Percentiles rank a stretch among this genome's conserved stretches.
phyloP scores from a whole-genome alignment of 2,888 invertebrate species.

The Pseudolycoriella hygida region DNA sequence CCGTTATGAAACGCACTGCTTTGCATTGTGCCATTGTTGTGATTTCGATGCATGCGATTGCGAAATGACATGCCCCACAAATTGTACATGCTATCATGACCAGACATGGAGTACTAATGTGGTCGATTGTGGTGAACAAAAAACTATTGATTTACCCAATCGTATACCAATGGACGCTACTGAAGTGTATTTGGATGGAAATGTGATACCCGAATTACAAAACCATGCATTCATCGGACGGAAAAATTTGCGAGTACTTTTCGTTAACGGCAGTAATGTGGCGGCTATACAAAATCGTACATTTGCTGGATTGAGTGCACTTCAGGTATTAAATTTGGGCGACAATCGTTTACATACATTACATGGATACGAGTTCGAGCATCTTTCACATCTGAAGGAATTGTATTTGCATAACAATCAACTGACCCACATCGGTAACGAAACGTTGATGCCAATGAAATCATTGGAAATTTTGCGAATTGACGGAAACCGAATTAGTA shows the following conservation, averaged over 20 bases:
- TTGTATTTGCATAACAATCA: conserved; percentile 74
- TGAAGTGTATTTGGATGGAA: conserved; percentile 82
- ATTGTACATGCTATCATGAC: conserved; percentile 89
- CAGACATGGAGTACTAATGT: conserved; percentile 85
- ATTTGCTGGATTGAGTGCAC: conserved; percentile 63
- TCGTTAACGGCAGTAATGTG: conserved; percentile 69
- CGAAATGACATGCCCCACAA: conserved; percentile 88
- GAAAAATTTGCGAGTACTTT: conserved; percentile 72
- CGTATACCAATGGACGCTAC: conserved; percentile 90
- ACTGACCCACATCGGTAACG: conserved; percentile 60
- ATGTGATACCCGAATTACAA: conserved; percentile 66
- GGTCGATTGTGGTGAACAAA: conserved; percentile 65
- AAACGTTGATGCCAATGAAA: conserved; percentile 57
- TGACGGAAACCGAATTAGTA: conserved; percentile 67
- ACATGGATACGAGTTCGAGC: conserved; percentile 72
- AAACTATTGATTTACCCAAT: conserved; percentile 34
- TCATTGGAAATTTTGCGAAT: conserved; percentile 63
- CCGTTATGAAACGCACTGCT: conserved; percentile 83
- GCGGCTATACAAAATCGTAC: conserved; percentile 75
- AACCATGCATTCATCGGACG: conserved; percentile 80
- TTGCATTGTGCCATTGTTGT: conserved; percentile 88
- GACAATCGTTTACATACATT: conserved; percentile 64
- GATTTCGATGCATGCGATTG: conserved; percentile 94
- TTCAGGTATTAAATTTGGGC: conserved; percentile 68
- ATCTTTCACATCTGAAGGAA: conserved; percentile 59